phyloP scores from a whole-genome alignment of 2,113 vertebrate genomes.

The Apteryx owenii region DNA sequence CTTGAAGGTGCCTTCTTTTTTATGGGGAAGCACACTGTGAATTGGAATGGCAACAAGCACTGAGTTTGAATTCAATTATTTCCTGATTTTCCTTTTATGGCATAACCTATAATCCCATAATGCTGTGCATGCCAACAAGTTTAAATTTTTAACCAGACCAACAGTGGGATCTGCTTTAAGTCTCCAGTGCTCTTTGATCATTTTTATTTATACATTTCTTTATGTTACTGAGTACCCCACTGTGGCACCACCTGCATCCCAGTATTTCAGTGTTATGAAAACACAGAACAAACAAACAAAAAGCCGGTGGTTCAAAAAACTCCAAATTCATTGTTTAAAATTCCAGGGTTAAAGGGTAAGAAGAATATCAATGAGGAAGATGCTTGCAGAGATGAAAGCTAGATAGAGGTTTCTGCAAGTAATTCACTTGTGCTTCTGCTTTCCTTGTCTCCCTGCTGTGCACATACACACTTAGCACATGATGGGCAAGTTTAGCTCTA shows the following conservation, averaged over 20 bases:
- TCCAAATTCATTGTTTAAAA: background rate
- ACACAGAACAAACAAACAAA: background rate
- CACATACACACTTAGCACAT: too few relatives aligned
- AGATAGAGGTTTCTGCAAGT: background rate
- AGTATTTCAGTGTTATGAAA: background rate
- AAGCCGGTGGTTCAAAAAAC: background rate
- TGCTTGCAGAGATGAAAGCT: background rate
- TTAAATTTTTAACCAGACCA: background rate
- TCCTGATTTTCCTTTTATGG: background rate
- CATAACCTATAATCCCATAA: slow-evolving; percentile 21
- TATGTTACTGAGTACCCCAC: background rate
- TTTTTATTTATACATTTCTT: background rate
- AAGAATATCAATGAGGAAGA: background rate
- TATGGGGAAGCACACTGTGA: background rate
- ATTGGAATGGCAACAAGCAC: background rate
- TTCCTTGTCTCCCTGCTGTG: background rate
- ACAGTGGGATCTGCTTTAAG: background rate
- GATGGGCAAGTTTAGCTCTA: background rate
- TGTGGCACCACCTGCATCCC: background rate
- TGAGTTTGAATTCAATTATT: slow-evolving; percentile 6
- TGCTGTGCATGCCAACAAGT: background rate
- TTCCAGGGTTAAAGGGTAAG: background rate
- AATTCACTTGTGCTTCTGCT: background rate
- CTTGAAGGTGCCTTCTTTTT: background rate
- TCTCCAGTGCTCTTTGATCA: background rate